Percentiles rank a stretch among this genome's conserved stretches.
Evolutionary conservation across 2,888 invertebrate genomes (phyloP).

Genomic region (Ochropleura plecta): DNA sequence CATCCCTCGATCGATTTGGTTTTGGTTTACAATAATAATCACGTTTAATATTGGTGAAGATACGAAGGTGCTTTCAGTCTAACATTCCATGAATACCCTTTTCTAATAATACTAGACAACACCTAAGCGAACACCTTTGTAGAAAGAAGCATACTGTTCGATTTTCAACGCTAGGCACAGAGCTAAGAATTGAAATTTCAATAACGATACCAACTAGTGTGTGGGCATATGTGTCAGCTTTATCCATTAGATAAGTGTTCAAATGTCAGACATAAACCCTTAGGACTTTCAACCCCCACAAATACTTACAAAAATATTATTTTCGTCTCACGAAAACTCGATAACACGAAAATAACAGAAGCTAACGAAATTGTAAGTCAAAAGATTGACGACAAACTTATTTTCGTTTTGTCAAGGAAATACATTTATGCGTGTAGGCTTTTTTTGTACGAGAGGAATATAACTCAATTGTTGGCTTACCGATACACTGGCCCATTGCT

Average conservation of each 20-base stretch:
- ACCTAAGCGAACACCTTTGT: not conserved
- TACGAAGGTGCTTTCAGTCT: not conserved
- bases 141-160: no score
- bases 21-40: not conserved
- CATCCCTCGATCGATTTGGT: not conserved
- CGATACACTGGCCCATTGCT: constrained; percentile 81
- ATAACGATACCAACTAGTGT: not conserved
- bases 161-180: not conserved
- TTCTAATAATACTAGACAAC: not conserved
- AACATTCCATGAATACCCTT: not conserved
- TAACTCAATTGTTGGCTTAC: constrained; percentile 73
- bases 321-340: constrained; percentile 25
- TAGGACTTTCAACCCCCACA: constrained; percentile 1
- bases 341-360: constrained; percentile 42
- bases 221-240: not conserved
- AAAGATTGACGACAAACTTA: constrained; percentile 61
- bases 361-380: constrained; percentile 57
- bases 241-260: not conserved
- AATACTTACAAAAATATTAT: constrained; percentile 24
- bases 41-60: not conserved
- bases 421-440: constrained; percentile 44
- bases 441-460: constrained; percentile 8
- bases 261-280: not conserved
- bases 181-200: not conserved
- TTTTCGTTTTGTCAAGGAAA: constrained; percentile 57